Evolutionary conservation across 2,113 vertebrate genomes (phyloP).

Genomic region (Synchiropus splendidus): DNA sequence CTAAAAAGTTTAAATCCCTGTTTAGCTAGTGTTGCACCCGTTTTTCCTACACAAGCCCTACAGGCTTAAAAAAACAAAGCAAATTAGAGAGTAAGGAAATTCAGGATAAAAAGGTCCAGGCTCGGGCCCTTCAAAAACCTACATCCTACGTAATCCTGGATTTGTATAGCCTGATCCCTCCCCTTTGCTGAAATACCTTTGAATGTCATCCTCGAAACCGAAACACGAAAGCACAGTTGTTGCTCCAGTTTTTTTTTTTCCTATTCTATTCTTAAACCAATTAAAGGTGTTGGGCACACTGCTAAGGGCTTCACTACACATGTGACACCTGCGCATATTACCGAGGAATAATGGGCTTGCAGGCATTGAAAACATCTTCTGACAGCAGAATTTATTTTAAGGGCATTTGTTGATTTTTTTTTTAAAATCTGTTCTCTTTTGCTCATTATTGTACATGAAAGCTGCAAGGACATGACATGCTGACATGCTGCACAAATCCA

Average conservation of each 20-base stretch:
- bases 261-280: slow-evolving; percentile 56
- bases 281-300: slow-evolving; percentile 61
- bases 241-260: no score
- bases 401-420: slow-evolving; percentile 26
- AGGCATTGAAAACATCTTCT: slow-evolving; percentile 34
- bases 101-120: no score
- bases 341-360: slow-evolving; percentile 44
- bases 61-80: no score
- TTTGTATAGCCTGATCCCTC: no score
- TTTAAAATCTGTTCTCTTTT: slow-evolving; percentile 6
- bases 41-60: no score
- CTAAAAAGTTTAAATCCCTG: no score
- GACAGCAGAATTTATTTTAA: slow-evolving; percentile 52
- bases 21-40: no score
- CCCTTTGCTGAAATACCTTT: no score
- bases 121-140: no score
- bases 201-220: slow-evolving; percentile 11
- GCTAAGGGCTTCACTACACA: slow-evolving; percentile 36
- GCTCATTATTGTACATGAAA: slow-evolving; percentile 35
- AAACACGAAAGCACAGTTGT: slow-evolving; percentile 19
- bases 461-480: slow-evolving; percentile 39
- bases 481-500: slow-evolving; percentile 35
- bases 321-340: slow-evolving; percentile 50
- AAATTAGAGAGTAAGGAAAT: no score
- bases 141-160: no score